Evolutionary conservation across 1,140 invertebrate species (phyloP).

Genomic region (Lordiphosa stackelbergi): DNA sequence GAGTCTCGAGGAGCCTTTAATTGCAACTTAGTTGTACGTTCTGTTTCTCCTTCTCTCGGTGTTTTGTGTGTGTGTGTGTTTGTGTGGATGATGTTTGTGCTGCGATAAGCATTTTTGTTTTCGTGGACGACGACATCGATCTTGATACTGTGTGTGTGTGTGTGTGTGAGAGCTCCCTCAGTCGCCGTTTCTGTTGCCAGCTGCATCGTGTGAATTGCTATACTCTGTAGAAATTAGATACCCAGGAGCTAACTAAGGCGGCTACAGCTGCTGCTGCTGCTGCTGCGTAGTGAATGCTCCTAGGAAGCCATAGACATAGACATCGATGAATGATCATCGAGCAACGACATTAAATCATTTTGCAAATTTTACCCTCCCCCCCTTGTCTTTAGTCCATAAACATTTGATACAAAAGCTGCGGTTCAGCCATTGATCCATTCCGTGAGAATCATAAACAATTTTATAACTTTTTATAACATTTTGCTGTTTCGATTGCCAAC

Average conservation of each 20-base stretch:
- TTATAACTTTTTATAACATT: no score
- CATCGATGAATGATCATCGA: slow-evolving; percentile 62
- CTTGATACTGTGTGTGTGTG: no score
- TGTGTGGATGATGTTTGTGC: slow-evolving; percentile 24
- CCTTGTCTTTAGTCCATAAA: no score
- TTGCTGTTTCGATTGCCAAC: no score
- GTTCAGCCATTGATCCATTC: slow-evolving; percentile 13
- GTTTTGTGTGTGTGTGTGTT: not conserved
- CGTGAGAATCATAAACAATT: no score
- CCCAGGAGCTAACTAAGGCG: no score
- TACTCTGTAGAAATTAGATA: no score
- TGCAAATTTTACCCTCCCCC: slow-evolving; percentile 6
- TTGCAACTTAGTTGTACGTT: slow-evolving; percentile 20
- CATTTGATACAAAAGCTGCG: no score
- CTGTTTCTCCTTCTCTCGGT: not conserved
- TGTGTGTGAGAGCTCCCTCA: not conserved
- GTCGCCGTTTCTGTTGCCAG: not conserved
- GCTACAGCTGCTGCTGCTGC: slow-evolving; percentile 3
- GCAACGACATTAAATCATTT: slow-evolving; percentile 64
- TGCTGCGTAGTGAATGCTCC: slow-evolving; percentile 2
- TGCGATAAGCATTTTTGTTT: slow-evolving; percentile 48
- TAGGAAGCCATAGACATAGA: slow-evolving; percentile 38
- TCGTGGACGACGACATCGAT: slow-evolving; percentile 1
- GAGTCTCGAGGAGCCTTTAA: slow-evolving; percentile 27
- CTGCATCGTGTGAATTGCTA: no score